These are phyloP conservation scores for Magallana gigas DNA, from an alignment of 1,140 invertebrate species.

Conservation along the genomic window DNA sequence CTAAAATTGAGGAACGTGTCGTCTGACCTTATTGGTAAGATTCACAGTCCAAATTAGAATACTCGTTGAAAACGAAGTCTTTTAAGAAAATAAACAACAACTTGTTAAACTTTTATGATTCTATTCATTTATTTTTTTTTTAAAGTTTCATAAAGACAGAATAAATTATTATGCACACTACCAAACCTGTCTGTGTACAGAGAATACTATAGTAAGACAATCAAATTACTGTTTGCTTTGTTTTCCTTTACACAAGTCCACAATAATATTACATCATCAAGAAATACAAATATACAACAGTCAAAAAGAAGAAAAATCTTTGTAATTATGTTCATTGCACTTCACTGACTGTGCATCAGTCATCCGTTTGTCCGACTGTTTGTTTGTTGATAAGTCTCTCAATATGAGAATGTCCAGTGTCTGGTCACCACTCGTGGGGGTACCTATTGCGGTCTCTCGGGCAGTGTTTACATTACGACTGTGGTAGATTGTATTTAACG, in stretches of 20 bases:
- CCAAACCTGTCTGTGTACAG: neutral
- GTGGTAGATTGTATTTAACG: slow-evolving; percentile 89
- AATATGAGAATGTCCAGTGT: neutral
- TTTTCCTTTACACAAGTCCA: neutral
- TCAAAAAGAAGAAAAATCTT: too few relatives aligned
- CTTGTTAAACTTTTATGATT: neutral
- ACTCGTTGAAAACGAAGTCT: too few relatives aligned
- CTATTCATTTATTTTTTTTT: too few relatives aligned
- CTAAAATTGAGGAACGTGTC: too few relatives aligned
- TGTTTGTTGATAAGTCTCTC: neutral
- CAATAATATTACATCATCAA: neutral
- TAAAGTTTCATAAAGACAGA: neutral
- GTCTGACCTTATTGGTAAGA: too few relatives aligned
- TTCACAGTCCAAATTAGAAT: too few relatives aligned
- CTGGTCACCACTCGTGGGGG: neutral
- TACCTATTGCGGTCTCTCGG: neutral
- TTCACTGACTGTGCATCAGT: neutral
- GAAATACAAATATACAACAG: slow-evolving; percentile 4
- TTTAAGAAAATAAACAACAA: too few relatives aligned
- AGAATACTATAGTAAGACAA: neutral
- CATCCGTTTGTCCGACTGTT: neutral
- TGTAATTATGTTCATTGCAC: neutral
- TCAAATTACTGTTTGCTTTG: neutral
- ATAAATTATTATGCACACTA: slow-evolving; percentile 37
- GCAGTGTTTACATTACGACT: neutral